Evolutionary conservation across 2,797 vertebrate species (phyloP), one percentile per base, ranked within the genome.

Genomic region (Poecile montanus): DNA sequence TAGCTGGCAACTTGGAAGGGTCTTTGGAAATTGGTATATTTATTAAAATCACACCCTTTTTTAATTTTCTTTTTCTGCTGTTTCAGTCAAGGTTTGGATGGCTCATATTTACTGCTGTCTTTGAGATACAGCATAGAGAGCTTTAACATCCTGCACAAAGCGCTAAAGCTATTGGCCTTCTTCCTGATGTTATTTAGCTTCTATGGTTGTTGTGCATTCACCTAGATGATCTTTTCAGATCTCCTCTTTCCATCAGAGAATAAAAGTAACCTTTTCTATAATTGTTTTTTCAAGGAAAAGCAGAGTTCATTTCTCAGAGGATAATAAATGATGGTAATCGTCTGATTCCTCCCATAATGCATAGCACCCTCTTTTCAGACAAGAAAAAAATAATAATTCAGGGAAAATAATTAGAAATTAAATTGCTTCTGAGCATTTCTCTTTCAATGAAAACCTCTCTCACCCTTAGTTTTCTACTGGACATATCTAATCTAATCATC

Each of bases 401-500:
- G 80, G 48, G 92, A 96, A 96, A 80, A 90, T 96, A 97, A 96
- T 97, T 97, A 96, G 91, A 93, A 94, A 32, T 87, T 73, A 92
- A 97, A 97, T 97, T 97, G 89, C 75, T 96, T 89, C 86, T 92
- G 88, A 96, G 40, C 27, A 84, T 91, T 89, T 96, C 71, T 95
- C 68, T 94, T 94, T 91, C 95, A 67, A 45, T 73, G 74, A 93
- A 83, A 96, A 93, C 3, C 80, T 95, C 50, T 94, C 92, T 95
- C 71, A 81, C 79, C 85, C 38, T 95, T 74, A 70, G 40, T 93
- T 86, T 96, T 95, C 58, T 85, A 13, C 82, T 53, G 71, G 72
- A 95, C 53, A 26, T 95, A 94, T 87, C 94, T 97, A 95, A 93
- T 93, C 88, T 95, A 96, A 94, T 93, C 65, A 97, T 97, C 94